Base-by-base conservation (phyloP, 2,888 invertebrate genomes). In the Zelleria hepariella region DNA sequence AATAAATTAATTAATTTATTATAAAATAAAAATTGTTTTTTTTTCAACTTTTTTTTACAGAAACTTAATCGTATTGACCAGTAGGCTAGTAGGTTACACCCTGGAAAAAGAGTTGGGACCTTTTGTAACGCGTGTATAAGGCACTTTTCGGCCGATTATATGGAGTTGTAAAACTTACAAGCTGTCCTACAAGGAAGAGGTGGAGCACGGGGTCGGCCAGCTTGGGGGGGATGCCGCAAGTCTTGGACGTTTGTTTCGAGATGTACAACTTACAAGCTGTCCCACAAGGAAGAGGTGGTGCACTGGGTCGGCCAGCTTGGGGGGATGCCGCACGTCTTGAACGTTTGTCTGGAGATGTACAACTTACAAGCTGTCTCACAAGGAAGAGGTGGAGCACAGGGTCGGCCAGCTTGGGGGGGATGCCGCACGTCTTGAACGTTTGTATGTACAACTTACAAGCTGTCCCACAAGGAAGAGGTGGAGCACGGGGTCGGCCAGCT, bases 321-420 rank as follows among this genome's bases (percentile, higher is more conserved):
- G 52, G 65, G 62, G 65, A 70, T 66, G 25, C 63, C 59, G n/a
- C 64, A 57, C 2, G 58, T 58, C 21, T 57, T 60, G 56, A 70
- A 62, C 5, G 63, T 66, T 5, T 59, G 57, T 1, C 67, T 66
- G 10, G 68, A 67, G 63, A n/a, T 7, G 21, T 20, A 42, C 15
- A 47, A 58, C 57, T 24, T 8, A 58, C 57, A n/a, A 58, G 8
- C 2, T n/a, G 20, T 5, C 57, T 49, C n/a, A 58, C 49, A 10
- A n/a, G 55, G 32, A 27, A 51, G 6, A 27, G 18, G 5, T 56
- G 49, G 25, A 56, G 26, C 51, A n/a, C 25, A 15, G 25, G 21
- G 23, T 62, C 48, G 53, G 59, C 62, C 8, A 63, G 60, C 0
- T 5, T 10, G 0, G 53, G 52, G 2, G 65, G 62, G 65, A 70